Percentiles rank a stretch among this genome's conserved stretches.
phyloP scores from a whole-genome alignment of 2,113 vertebrate species.

The Corydoras sp. region DNA sequence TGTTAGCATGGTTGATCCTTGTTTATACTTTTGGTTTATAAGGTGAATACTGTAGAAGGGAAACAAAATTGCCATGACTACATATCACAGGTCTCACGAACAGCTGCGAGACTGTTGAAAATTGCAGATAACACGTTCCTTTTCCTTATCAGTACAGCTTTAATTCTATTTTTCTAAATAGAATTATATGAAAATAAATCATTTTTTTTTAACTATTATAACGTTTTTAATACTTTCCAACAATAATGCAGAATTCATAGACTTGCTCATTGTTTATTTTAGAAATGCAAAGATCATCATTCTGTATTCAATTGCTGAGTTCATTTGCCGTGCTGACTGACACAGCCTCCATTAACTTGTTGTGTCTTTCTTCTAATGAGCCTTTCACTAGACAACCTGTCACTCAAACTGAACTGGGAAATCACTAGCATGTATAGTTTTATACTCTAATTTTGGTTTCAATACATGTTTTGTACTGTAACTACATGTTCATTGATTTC shows the following conservation, averaged over 20 bases:
- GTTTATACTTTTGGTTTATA: not conserved
- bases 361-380: conserved; percentile 46
- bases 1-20: too few species aligned
- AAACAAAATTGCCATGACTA: too few species aligned
- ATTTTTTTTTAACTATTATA: not conserved
- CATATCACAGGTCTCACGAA: too few species aligned
- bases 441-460: not conserved
- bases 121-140: too few species aligned
- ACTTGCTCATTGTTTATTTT: too few species aligned
- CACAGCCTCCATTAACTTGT: conserved; percentile 39
- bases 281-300: not conserved
- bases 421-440: conserved; percentile 28
- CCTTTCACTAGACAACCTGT: conserved; percentile 31
- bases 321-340: conserved; percentile 39
- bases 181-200: not conserved
- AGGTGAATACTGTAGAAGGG: not conserved
- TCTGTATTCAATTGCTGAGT: conserved; percentile 19
- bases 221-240: too few species aligned
- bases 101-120: too few species aligned
- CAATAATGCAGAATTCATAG: too few species aligned
- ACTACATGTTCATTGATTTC: not conserved
- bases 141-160: too few species aligned
- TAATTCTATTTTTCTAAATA: too few species aligned
- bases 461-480: not conserved
- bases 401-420: conserved; percentile 24